These are phyloP conservation scores for Holcopasites calliopsidis DNA, from an alignment of 1,140 invertebrate species.

Conservation along the genomic window DNA sequence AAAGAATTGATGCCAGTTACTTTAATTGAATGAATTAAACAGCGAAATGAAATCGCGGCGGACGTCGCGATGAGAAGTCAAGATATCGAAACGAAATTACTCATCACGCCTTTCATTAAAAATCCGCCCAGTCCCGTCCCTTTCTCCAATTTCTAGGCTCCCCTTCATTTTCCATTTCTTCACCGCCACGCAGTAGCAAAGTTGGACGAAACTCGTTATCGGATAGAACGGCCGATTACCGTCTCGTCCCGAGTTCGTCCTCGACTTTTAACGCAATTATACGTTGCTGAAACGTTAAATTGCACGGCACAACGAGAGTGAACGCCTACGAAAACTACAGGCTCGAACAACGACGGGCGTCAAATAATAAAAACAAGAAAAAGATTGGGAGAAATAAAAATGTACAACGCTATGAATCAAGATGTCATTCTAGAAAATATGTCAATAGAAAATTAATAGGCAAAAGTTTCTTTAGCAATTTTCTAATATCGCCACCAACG, in stretches of 20 bases:
- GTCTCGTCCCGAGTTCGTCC: conserved; percentile 60
- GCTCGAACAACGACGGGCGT: conserved; percentile 36
- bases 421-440: no score
- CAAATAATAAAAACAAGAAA: background rate
- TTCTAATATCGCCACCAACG: no score
- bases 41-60: background rate
- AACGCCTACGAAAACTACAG: conserved; percentile 55
- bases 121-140: conserved; percentile 16
- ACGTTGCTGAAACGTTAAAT: conserved; percentile 62
- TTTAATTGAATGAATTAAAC: no score
- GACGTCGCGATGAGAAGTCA: background rate
- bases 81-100: conserved; percentile 36
- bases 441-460: no score
- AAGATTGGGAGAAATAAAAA: background rate
- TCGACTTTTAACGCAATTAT: conserved; percentile 64
- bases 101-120: conserved; percentile 14
- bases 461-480: no score
- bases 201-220: conserved; percentile 64
- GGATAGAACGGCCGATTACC: conserved; percentile 63
- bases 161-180: conserved; percentile 52
- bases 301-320: conserved; percentile 57
- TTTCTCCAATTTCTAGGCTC: conserved; percentile 20
- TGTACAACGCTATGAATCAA: no score
- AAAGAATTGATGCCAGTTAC: no score
- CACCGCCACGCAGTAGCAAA: conserved; percentile 51